Base-by-base conservation (phyloP, 1,140 invertebrate genomes). In the Linepithema humile region DNA sequence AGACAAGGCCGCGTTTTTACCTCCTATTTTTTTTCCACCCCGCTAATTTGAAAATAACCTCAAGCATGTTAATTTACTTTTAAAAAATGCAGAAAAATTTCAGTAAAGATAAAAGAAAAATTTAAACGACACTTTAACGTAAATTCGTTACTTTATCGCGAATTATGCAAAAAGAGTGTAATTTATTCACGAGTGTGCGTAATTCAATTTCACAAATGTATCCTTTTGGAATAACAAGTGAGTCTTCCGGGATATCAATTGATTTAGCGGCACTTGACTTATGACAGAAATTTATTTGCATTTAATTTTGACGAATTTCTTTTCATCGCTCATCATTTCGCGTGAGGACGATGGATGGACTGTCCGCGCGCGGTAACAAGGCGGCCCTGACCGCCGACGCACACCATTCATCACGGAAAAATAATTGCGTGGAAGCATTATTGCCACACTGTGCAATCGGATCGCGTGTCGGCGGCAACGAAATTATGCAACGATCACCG, bases 401-500 rank as follows among this genome's bases (percentile, higher is more conserved):
- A 20, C 9, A 53, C 35, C 48, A 80, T 80, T 80, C 64, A 57
- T 80, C 64, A 20, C n/a, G 26, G 64, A 57, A 69, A 69, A 80
- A 70, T 80, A 80, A 80, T 80, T 55, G 26, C 48, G 60, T 20
- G 20, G 12, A 40, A 55, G n/a, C 64, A 67, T 69, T 70, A 70
- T 57, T 67, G 74, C 32, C 43, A 38, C 62, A 38, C 29, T 32
- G 48, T 69, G 62, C 62, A 78, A 69, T 69, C 35, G 48, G 48
- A 55, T 69, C 48, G 75, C 62, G 62, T 80, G 75, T 70, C 64
- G 26, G 48, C 38, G 20, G 17, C 38, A 23, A 23, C 35, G 35
- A 80, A 80, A 80, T 80, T 80, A 80, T 80, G 75, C 48, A 80
- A 80, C 74, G 29, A 40, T 38, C 59, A 65, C 38, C 43, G 59